Base-by-base conservation (phyloP, 2,113 vertebrate genomes). In the Spea multiplicata region DNA sequence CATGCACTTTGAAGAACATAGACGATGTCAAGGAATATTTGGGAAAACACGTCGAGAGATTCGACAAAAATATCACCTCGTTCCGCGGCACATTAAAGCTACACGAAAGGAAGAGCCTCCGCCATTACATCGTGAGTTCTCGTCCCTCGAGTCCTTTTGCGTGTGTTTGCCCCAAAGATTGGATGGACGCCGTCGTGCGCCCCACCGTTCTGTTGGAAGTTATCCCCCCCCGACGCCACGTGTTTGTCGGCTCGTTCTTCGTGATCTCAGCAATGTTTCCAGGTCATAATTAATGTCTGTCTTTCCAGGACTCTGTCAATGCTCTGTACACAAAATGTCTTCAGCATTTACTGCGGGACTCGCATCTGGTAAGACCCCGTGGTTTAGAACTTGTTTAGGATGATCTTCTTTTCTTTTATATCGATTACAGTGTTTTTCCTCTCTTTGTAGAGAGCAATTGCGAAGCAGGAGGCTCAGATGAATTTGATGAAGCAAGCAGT, bases 321-420 rank as follows among this genome's bases (percentile, higher is more conserved):
- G 91, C 93, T 44, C 93, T 99, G 48, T 99, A 96, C 84, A 97
- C 95, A 76, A 98, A 93, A 92, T 98, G 97, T 89, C 95, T 99
- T 75, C 97, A 98, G 91, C 94, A 96, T 86, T 91, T 99, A 74
- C 81, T 99, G 84, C 93, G 94, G 86, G 97, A 99, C 84, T 95
- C 96, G 0, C 93, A 93, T 64, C 88, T 98, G 94, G 97, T 99
- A 90, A 94, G 94, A 85, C 2, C 7, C 3, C 4, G 8, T 70
- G 6, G 1, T n/a, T 16, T n/a, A 5, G 13, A 7, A 61, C 13
- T 16, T 14, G 57, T 6, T 5, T 6, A 1, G 57, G 57, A 61
- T 5, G 16, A 0, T 13, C 47, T 61, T 74, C n/a, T 53, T 45
- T 67, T 2, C 13, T 45, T 84, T 73, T 57, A 30, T 80, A 44